Evolutionary conservation across 2,113 vertebrate species (phyloP).

Genomic region (Daubentonia madagascariensis): DNA sequence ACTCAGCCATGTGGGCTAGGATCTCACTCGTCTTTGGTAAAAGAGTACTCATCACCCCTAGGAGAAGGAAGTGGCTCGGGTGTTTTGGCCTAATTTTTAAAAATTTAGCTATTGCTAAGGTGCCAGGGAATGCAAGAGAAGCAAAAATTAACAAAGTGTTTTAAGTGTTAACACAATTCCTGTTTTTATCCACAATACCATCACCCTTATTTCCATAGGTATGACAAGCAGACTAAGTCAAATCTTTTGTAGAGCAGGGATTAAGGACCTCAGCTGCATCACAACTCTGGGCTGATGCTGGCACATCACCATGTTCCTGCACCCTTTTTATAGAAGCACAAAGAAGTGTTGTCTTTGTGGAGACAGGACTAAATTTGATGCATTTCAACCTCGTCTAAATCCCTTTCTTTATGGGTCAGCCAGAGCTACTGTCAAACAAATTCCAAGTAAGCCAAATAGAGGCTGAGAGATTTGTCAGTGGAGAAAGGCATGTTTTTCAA

Average conservation of each 20-base stretch:
- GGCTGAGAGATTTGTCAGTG: not conserved
- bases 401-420: not conserved
- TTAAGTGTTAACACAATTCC: not conserved
- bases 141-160: not conserved
- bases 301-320: not conserved
- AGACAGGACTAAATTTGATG: not conserved
- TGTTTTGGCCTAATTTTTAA: not conserved
- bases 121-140: not conserved
- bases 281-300: not conserved
- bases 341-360: not conserved
- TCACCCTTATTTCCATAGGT: not conserved
- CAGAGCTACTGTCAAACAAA: not conserved
- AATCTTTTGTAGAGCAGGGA: not conserved
- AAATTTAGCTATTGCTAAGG: not conserved
- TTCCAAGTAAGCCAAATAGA: not conserved
- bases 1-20: not conserved
- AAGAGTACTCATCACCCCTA: not conserved
- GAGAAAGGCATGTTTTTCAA: not conserved
- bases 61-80: not conserved
- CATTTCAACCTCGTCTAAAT: slow-evolving; percentile 10
- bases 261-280: not conserved
- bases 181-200: not conserved
- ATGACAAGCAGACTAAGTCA: not conserved
- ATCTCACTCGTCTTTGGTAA: not conserved
- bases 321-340: not conserved